Evolutionary conservation across 2,888 invertebrate genomes (phyloP).

Genomic region (Linnaemya tessellans): DNA sequence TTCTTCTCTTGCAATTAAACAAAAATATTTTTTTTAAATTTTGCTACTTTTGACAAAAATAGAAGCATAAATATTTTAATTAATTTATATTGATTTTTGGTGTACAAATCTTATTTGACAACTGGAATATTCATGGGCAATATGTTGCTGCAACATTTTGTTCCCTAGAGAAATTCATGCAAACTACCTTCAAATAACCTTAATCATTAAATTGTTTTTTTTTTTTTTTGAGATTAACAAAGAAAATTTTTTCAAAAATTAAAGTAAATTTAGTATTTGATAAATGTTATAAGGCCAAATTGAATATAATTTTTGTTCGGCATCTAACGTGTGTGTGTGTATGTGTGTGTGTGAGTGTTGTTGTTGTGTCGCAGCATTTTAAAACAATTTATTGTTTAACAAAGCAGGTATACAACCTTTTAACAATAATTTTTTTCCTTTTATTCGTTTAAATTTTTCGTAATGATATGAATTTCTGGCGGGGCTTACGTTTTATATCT

Average conservation of each 20-base stretch:
- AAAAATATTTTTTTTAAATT: too few relatives aligned
- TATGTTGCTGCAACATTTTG: constrained; percentile 27
- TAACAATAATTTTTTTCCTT: constrained; percentile 54
- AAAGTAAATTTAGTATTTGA: constrained; percentile 64
- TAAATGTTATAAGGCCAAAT: constrained; percentile 67
- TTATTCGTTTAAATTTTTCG: constrained; percentile 36
- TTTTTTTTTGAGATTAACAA: constrained; percentile 32
- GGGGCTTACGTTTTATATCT: constrained; percentile 12
- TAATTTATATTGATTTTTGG: too few relatives aligned
- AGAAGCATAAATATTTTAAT: too few relatives aligned
- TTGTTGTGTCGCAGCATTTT: constrained; percentile 43
- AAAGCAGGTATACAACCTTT: constrained; percentile 72
- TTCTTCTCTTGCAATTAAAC: too few relatives aligned
- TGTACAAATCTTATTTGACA: too few relatives aligned
- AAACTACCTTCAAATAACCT: constrained; percentile 56
- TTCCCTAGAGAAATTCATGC: not conserved
- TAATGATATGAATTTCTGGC: constrained; percentile 55
- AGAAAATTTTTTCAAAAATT: not conserved
- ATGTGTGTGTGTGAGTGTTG: not conserved
- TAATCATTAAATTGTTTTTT: constrained; percentile 24
- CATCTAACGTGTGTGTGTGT: constrained; percentile 30
- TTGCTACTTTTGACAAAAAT: too few relatives aligned
- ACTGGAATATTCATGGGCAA: not conserved
- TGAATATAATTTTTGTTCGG: constrained; percentile 61
- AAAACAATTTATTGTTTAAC: constrained; percentile 67